Base-by-base conservation (phyloP, 1,140 invertebrate genomes). In the Papilio xuthus region DNA sequence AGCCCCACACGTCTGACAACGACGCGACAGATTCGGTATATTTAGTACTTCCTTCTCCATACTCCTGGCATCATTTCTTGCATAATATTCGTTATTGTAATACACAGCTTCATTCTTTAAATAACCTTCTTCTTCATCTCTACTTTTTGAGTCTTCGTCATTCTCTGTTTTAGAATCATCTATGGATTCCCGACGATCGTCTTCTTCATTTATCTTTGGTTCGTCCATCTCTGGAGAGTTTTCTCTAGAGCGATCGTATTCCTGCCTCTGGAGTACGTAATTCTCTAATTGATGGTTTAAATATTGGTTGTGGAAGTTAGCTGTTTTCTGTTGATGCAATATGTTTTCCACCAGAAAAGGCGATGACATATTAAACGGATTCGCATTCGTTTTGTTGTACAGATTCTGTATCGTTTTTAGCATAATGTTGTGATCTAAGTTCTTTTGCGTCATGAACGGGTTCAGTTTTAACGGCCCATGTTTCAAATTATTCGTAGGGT, bases 261-360 rank as follows among this genome's bases (percentile, higher is more conserved):
- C 88, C 69, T 91, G 90, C 23, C 90, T 86, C 50, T 94, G 91
- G 42, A 92, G 79, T 9, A 94, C 90, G 81, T 94, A 94, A 10
- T 86, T 91, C 69, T 94, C 91, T 2, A 94, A 75, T 50, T 94
- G 93, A 32, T 93, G 92, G 70, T 94, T 94, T 12, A 94, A 80
- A 78, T 94, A 94, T 77, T 94, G 94, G n/a, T 92, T 94, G 75
- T 94, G 93, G 56, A 94, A 89, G 28, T 91, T 93, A 0, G 83
- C 88, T 0, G 83, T 88, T 78, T 94, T 94, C 76, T 94, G 94
- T 74, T 94, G 93, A 60, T 94, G 93, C 56, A 94, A 77, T 15
- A 94, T 93, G 44, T 94, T 94, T 78, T 94, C 93, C 15, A 94
- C 92, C 56, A 94, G 77, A 83, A 94, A 94, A 0, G 93, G 94